These are phyloP conservation scores for Cordilura impudica DNA, from an alignment of 2,888 invertebrate species.

Conservation along the genomic window DNA sequence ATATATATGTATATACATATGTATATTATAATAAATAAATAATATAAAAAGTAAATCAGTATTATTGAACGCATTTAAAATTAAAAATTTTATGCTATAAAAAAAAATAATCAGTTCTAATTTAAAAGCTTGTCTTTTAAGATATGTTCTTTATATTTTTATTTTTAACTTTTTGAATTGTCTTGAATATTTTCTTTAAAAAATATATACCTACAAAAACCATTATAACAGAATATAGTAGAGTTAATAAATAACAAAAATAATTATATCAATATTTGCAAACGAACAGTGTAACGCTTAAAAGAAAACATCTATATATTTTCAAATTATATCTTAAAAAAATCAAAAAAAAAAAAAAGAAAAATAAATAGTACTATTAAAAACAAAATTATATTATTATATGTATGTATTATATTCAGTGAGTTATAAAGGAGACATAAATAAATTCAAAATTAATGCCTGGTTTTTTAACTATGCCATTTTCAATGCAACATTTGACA, in stretches of 20 bases:
- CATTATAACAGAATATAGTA: constrained; percentile 26
- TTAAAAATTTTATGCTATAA: constrained; percentile 1
- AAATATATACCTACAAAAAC: constrained; percentile 12
- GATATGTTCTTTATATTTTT: constrained; percentile 25
- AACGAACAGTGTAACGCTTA: constrained; percentile 48
- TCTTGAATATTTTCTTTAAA: constrained; percentile 3
- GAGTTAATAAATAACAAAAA: constrained; percentile 17
- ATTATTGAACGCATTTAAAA: constrained; percentile 46
- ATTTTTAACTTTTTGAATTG: constrained; percentile 7
- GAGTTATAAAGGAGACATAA: constrained; percentile 22
- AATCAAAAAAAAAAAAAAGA: constrained; percentile 15
- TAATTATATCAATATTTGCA: constrained; percentile 47
- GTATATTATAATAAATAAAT: not conserved
- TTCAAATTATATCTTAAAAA: constrained; percentile 44
- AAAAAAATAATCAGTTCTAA: not conserved
- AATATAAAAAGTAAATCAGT: constrained; percentile 39
- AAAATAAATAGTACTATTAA: too few relatives aligned
- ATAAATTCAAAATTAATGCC: not conserved
- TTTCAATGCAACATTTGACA: too few relatives aligned
- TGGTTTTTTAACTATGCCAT: too few relatives aligned
- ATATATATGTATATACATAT: too few relatives aligned
- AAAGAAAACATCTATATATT: constrained; percentile 33
- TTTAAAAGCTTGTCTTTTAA: not conserved
- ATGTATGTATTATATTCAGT: constrained; percentile 37
- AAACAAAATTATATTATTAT: constrained; percentile 35